Evolutionary conservation across 2,113 vertebrate genomes (phyloP).

Genomic region (Oreotragus oreotragus): DNA sequence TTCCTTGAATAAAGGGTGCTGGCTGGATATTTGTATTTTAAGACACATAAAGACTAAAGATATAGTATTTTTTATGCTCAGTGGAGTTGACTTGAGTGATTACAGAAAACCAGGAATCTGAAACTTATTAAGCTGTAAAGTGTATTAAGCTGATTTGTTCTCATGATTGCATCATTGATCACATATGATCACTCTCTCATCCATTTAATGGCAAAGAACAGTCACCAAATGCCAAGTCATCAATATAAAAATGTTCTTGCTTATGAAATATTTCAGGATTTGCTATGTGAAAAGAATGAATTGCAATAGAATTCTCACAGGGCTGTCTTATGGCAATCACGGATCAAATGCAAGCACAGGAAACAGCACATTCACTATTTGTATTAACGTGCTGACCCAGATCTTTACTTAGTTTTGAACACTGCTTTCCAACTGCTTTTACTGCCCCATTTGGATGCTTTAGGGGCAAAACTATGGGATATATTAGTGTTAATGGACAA

Average conservation of each 20-base stretch:
- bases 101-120: neutral
- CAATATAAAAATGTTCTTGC: neutral
- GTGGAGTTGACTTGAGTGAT: neutral
- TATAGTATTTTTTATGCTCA: neutral
- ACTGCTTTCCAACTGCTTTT: rapidly evolving
- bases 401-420: neutral
- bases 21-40: neutral
- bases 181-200: neutral
- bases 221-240: neutral
- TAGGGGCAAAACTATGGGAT: neutral
- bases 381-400: neutral
- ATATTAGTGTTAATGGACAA: neutral
- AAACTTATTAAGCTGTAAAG: neutral
- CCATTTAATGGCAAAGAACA: neutral
- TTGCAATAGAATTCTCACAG: neutral
- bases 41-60: neutral
- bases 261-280: neutral
- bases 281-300: neutral
- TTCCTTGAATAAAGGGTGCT: neutral
- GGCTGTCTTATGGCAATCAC: neutral
- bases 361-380: neutral
- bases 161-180: neutral
- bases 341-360: neutral
- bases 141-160: constrained; percentile 8
- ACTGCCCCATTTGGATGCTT: neutral